Percentiles rank a stretch among this genome's conserved stretches.
Evolutionary conservation across 2,888 invertebrate genomes (phyloP).

Genomic region (Boloria euphrosyne): DNA sequence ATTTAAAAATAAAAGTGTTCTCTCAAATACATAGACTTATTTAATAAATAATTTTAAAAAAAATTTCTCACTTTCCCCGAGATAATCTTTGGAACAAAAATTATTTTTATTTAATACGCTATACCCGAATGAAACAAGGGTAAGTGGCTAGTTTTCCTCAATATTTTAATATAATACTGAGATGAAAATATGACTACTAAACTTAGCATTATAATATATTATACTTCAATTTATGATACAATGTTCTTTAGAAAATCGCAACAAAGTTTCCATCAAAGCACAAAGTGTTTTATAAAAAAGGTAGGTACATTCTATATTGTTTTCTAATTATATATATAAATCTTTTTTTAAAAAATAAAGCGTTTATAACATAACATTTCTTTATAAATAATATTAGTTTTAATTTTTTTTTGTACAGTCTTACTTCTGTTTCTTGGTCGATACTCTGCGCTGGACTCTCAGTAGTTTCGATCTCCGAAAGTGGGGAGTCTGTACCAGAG

Average conservation of each 20-base stretch:
- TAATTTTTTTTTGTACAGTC: neutral
- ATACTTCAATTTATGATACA: constrained; percentile 28
- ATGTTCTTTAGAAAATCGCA: constrained; percentile 31
- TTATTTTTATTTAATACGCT: too few species aligned
- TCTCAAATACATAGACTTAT: too few species aligned
- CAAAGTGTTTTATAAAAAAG: neutral
- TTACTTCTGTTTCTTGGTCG: constrained; percentile 57
- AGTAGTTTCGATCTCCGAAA: constrained; percentile 72
- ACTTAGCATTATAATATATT: constrained; percentile 18
- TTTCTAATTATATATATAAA: too few species aligned
- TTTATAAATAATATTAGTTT: neutral
- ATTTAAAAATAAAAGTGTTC: too few species aligned
- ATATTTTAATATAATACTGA: constrained; percentile 1
- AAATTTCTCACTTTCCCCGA: too few species aligned
- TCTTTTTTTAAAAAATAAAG: too few species aligned
- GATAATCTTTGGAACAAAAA: too few species aligned
- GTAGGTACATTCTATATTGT: neutral
- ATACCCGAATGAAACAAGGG: too few species aligned
- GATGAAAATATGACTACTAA: constrained; percentile 11
- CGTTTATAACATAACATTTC: neutral
- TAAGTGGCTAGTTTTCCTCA: neutral
- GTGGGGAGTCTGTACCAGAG: constrained; percentile 68
- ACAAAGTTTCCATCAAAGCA: constrained; percentile 24
- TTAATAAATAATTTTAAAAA: too few species aligned
- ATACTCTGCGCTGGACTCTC: constrained; percentile 65